phyloP scores from a whole-genome alignment of 2,888 invertebrate species.

The Eremobia ochroleuca region DNA sequence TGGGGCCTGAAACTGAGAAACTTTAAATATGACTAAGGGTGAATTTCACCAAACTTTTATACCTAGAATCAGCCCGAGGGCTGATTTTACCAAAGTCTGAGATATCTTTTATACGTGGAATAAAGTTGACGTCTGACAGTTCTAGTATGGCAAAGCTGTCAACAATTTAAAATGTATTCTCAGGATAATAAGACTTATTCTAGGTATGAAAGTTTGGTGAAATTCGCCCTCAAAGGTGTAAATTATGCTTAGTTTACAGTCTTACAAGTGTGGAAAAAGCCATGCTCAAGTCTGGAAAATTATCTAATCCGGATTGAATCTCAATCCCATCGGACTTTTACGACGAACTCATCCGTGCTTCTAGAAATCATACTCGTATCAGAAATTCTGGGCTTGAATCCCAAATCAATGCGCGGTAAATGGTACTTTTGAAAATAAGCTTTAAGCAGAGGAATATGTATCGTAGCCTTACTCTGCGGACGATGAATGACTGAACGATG shows the following conservation, averaged over 20 bases:
- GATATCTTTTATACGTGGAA: not conserved
- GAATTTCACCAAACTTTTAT: not conserved
- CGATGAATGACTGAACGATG: not conserved
- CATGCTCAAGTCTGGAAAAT: slow-evolving; percentile 5
- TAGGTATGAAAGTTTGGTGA: not conserved
- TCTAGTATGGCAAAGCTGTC: not conserved
- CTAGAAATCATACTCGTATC: slow-evolving; percentile 23
- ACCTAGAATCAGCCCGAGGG: not conserved
- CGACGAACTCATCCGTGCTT: slow-evolving; percentile 5
- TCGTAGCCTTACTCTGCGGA: not conserved
- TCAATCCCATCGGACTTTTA: slow-evolving; percentile 23
- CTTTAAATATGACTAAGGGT: not conserved
- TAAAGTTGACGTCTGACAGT: not conserved
- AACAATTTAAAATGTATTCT: not conserved
- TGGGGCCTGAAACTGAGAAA: not conserved
- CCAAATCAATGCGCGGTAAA: slow-evolving; percentile 12
- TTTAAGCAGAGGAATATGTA: not conserved
- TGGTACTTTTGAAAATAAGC: not conserved
- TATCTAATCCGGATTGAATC: slow-evolving; percentile 22
- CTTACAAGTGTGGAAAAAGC: not conserved
- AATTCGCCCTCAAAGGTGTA: not conserved
- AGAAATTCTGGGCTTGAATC: not conserved
- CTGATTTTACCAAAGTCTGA: no score
- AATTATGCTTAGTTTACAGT: not conserved
- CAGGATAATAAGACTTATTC: not conserved